Evolutionary conservation across 2,797 vertebrate species (phyloP).

Genomic region (Carapus acus): DNA sequence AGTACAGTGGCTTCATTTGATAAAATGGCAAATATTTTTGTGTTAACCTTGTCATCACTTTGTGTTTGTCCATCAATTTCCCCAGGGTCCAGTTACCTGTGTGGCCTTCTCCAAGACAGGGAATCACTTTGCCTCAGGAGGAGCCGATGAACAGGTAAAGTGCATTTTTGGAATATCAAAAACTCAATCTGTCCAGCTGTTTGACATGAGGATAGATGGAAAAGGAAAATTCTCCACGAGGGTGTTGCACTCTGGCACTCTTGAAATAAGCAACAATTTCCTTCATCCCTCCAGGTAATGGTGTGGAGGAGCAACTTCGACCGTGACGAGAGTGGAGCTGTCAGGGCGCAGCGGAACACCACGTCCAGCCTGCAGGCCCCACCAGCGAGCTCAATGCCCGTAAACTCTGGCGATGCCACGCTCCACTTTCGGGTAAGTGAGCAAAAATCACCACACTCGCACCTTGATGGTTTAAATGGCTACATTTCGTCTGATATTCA

Average conservation of each 20-base stretch:
- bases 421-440: conserved; percentile 48
- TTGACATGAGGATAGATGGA: too few relatives aligned
- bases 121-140: conserved; percentile 87
- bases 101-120: conserved; percentile 86
- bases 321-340: conserved; percentile 50
- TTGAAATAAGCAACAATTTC: not conserved
- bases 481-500: too few relatives aligned
- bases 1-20: not conserved
- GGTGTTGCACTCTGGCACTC: not conserved
- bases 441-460: not conserved
- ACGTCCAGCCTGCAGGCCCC: conserved; percentile 29
- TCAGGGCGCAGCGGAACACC: conserved; percentile 56
- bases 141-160: conserved; percentile 89
- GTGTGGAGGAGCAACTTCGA: conserved; percentile 95
- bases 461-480: not conserved
- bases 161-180: not conserved
- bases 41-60: not conserved
- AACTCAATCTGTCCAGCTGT: too few relatives aligned
- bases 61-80: conserved; percentile 7
- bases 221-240: too few relatives aligned
- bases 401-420: conserved; percentile 14
- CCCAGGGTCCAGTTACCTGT: conserved; percentile 83
- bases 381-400: conserved; percentile 18
- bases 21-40: not conserved
- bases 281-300: conserved; percentile 79